Conservation (phyloP, 2,888 invertebrate species). For the Campoplex nolae region DNA sequence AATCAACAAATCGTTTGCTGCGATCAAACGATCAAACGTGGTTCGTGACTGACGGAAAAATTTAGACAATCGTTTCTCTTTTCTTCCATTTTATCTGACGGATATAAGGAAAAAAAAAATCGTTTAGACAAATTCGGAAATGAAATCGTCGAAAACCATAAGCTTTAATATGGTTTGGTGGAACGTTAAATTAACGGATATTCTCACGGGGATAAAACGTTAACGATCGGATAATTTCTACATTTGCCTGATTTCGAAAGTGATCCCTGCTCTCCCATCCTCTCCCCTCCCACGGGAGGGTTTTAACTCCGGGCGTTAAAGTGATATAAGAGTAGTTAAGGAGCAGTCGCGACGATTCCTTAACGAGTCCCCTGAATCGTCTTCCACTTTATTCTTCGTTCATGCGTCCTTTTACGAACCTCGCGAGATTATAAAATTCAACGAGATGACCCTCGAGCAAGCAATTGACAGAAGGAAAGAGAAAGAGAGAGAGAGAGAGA, state of each 20-base stretch:
- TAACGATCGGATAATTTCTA: slow-evolving; percentile 67
- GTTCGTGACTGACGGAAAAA: too few species aligned
- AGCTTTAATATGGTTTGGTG: slow-evolving; percentile 22
- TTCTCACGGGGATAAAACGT: slow-evolving; percentile 58
- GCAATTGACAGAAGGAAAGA: neutral
- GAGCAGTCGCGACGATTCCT: slow-evolving; percentile 43
- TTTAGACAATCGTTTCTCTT: neutral
- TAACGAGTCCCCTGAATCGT: slow-evolving; percentile 58
- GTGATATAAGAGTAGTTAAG: slow-evolving; percentile 53
- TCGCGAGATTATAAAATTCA: slow-evolving; percentile 54
- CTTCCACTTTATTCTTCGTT: slow-evolving; percentile 52
- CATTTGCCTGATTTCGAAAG: slow-evolving; percentile 61
- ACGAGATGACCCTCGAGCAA: slow-evolving; percentile 37
- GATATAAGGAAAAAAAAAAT: neutral
- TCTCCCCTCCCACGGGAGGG: neutral
- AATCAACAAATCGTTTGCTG: too few species aligned
- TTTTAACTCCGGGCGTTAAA: slow-evolving; percentile 21
- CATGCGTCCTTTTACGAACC: slow-evolving; percentile 35
- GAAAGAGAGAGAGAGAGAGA: neutral
- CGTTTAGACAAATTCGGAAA: neutral
- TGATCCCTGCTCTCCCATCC: neutral
- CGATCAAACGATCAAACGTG: too few species aligned
- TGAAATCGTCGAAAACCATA: neutral
- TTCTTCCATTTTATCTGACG: neutral
- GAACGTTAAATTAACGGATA: slow-evolving; percentile 42